phyloP scores from a whole-genome alignment of 2,888 invertebrate genomes.

The Ephialtes manifestator region DNA sequence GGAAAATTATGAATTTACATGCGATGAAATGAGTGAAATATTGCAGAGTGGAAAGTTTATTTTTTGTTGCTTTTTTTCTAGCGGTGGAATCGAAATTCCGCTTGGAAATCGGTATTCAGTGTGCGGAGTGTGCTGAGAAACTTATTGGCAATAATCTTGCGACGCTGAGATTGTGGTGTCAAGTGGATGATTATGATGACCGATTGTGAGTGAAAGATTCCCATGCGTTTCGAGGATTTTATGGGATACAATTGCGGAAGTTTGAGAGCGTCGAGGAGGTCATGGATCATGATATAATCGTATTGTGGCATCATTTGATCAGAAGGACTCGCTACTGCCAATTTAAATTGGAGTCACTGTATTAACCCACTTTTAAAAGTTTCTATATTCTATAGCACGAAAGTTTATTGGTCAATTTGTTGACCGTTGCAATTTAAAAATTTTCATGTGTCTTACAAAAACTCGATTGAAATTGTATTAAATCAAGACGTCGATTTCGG shows the following conservation, averaged over 20 bases:
- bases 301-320: neutral
- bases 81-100: neutral
- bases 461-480: neutral
- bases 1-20: neutral
- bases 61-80: neutral
- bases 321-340: neutral
- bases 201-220: constrained; percentile 5
- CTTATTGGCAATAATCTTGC: neutral
- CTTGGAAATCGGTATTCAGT: neutral
- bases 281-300: neutral
- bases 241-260: neutral
- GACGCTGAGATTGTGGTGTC: constrained; percentile 10
- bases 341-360: neutral
- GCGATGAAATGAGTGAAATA: neutral
- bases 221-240: neutral
- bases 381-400: neutral
- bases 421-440: neutral
- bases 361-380: neutral
- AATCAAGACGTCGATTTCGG: neutral
- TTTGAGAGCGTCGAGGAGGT: neutral
- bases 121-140: neutral
- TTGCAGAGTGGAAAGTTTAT: neutral
- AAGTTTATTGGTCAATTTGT: neutral
- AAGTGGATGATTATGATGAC: neutral
- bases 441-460: neutral